Conservation (phyloP, 2,113 vertebrate genomes). For the Todiramphus saurophagus region DNA sequence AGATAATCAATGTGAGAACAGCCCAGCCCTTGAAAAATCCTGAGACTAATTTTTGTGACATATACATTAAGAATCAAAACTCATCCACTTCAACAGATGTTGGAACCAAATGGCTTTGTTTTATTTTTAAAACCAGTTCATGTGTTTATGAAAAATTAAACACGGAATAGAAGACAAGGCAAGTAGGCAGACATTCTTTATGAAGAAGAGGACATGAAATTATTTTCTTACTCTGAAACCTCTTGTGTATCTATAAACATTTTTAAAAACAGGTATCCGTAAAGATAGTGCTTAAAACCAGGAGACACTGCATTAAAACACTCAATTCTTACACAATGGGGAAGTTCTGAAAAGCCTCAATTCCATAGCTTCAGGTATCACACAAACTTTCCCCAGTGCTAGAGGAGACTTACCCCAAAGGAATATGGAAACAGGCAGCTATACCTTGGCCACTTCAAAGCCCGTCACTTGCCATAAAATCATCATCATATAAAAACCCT, state of each 20-base stretch:
- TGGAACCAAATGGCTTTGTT: neutral
- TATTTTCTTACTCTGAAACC: neutral
- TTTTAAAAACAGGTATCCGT: neutral
- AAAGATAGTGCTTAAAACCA: neutral
- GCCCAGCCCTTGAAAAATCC: neutral
- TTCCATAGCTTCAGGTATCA: neutral
- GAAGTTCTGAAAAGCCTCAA: neutral
- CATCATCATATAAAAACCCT: neutral
- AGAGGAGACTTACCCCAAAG: neutral
- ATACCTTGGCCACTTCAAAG: neutral
- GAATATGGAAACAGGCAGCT: neutral
- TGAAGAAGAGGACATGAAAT: neutral
- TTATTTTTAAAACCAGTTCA: conserved; percentile 25
- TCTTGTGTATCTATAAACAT: neutral
- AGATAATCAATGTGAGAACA: neutral
- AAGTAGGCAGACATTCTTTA: neutral
- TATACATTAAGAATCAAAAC: neutral
- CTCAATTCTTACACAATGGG: neutral
- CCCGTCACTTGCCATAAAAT: neutral
- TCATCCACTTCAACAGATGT: neutral
- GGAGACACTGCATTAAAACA: neutral
- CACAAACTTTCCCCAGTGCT: neutral
- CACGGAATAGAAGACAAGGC: neutral
- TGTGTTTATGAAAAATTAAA: conserved; percentile 42
- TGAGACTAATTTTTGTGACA: neutral